Conservation (phyloP, 2,888 invertebrate species). For the Theodoxus fluviatilis region DNA sequence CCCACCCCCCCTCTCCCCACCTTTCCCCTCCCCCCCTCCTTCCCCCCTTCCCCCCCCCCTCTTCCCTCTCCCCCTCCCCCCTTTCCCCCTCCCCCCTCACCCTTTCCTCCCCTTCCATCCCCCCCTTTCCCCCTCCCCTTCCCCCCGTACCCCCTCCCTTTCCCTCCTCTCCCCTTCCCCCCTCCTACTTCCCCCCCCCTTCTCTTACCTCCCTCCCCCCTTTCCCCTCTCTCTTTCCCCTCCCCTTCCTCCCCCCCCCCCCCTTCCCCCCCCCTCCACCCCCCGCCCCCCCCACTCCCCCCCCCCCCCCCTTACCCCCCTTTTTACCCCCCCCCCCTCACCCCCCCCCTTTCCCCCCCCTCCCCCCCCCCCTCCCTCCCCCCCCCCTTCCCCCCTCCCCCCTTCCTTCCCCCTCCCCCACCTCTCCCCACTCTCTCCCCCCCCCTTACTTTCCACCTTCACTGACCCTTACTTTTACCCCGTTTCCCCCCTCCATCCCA, state of each 20-base stretch:
- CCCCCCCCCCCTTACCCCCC: not conserved
- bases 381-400: not conserved
- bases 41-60: not conserved
- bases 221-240: not conserved
- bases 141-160: not conserved
- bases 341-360: not conserved
- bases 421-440: not conserved
- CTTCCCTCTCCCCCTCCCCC: not conserved
- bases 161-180: not conserved
- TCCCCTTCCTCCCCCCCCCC: not conserved
- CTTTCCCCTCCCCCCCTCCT: not conserved
- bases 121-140: not conserved
- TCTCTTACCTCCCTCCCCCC: not conserved
- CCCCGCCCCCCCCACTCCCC: not conserved
- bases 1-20: not conserved
- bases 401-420: not conserved
- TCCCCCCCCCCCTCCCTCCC: not conserved
- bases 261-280: not conserved
- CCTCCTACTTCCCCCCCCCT: not conserved
- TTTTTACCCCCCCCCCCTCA: not conserved
- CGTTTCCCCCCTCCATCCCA: not conserved
- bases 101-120: not conserved
- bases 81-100: not conserved
- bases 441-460: not conserved
- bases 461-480: too few species aligned